Evolutionary conservation across 2,113 vertebrate species (phyloP).

Genomic region (Jacana jacana): DNA sequence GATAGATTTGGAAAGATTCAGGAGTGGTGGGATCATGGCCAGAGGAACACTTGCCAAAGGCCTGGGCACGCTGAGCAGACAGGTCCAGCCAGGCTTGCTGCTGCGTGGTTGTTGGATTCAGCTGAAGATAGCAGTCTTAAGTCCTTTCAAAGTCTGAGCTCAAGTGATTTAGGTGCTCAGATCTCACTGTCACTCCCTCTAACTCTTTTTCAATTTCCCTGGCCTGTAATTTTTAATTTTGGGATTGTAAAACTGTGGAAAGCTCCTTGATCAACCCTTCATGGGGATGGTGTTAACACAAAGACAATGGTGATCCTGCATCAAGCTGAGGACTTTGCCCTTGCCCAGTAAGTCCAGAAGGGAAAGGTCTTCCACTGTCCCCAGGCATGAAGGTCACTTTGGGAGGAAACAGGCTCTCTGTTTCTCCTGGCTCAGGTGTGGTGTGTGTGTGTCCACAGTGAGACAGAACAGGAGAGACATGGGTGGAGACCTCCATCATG

Average conservation of each 20-base stretch:
- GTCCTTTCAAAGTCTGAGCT: background rate
- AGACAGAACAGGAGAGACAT: background rate
- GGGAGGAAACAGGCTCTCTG: background rate
- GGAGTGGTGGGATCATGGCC: background rate
- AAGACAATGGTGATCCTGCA: accelerated
- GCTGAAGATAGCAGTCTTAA: background rate
- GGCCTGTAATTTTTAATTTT: background rate
- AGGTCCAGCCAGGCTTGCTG: background rate
- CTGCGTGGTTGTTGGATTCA: background rate
- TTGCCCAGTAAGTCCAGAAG: background rate
- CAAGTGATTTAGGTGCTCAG: background rate
- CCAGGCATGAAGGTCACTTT: background rate
- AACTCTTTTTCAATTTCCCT: background rate
- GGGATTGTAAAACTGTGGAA: background rate
- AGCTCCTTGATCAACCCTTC: background rate
- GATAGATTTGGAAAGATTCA: background rate
- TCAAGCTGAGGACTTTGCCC: background rate
- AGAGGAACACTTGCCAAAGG: background rate
- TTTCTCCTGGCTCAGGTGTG: background rate
- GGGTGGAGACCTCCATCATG: background rate
- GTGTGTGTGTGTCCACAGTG: background rate
- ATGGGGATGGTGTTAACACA: background rate
- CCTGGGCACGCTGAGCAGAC: accelerated
- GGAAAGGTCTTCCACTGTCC: background rate
- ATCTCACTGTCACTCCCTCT: background rate